A percentile compares a stretch with the other conserved stretches of the same genome.
phyloP scores from a whole-genome alignment of 1,140 invertebrate species.

The Cataglyphis hispanica region DNA sequence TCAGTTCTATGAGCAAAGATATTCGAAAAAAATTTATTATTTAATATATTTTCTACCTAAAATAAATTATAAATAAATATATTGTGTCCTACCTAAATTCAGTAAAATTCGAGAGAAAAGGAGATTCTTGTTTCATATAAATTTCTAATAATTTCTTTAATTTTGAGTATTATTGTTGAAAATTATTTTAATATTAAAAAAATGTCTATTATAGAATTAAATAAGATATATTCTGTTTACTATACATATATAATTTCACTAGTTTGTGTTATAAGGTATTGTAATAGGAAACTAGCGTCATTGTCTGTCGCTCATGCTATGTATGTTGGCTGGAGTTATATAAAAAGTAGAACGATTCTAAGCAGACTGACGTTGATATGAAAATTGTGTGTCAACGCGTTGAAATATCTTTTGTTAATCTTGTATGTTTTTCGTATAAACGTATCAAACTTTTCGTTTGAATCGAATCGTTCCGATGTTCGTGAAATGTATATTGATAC shows the following conservation, averaged over 20 bases:
- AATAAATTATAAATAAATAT: conserved; percentile 87
- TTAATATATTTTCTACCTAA: conserved; percentile 85
- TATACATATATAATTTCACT: conserved; percentile 77
- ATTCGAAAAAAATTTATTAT: conserved; percentile 79
- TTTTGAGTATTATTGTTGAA: conserved; percentile 78
- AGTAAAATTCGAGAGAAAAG: conserved; percentile 77
- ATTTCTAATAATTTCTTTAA: conserved; percentile 77
- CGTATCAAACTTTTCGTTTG: conserved; percentile 26
- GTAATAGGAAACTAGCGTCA: conserved; percentile 83
- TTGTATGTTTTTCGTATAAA: conserved; percentile 44
- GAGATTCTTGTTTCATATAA: conserved; percentile 77
- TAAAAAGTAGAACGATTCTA: conserved; percentile 69
- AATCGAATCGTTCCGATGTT: conserved; percentile 50
- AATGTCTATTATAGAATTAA: conserved; percentile 70
- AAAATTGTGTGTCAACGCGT: conserved; percentile 61
- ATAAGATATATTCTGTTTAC: conserved; percentile 76
- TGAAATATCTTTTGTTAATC: conserved; percentile 52
- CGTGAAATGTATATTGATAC: conserved; percentile 19
- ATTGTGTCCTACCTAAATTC: conserved; percentile 86
- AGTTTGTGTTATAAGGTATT: conserved; percentile 77
- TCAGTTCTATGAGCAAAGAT: conserved; percentile 56
- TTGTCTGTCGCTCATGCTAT: conserved; percentile 65
- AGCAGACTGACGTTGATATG: conserved; percentile 65
- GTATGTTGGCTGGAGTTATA: conserved; percentile 64
- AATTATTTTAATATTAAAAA: conserved; percentile 72